These are phyloP conservation scores for Tigriopus californicus DNA, from an alignment of 2,888 invertebrate genomes.

Conservation along the genomic window DNA sequence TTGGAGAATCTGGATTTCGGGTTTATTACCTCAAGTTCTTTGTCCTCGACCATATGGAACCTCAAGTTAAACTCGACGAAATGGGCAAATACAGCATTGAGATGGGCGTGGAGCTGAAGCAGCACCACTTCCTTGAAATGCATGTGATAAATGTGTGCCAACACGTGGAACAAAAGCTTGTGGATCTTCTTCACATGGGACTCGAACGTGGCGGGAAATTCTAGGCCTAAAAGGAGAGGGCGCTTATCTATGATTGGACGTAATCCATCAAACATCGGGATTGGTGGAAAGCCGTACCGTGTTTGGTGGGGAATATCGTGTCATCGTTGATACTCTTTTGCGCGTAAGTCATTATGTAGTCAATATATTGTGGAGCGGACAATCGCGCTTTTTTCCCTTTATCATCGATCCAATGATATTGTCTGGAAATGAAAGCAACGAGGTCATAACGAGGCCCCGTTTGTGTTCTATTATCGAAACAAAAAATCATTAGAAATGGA, in stretches of 20 bases:
- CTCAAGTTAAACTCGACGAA: constrained; percentile 65
- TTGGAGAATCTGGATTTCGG: no score
- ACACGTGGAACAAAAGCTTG: constrained; percentile 88
- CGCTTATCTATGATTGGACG: not conserved
- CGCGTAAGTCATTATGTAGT: constrained; percentile 95
- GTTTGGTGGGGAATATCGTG: constrained; percentile 87
- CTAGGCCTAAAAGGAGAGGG: constrained; percentile 48
- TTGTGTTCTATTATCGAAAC: no score
- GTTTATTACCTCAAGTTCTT: constrained; percentile 65
- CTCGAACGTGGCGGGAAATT: constrained; percentile 86
- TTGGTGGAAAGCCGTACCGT: constrained; percentile 5
- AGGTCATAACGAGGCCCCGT: no score
- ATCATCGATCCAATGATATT: constrained; percentile 95
- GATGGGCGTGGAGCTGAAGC: constrained; percentile 82
- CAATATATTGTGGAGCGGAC: constrained; percentile 93
- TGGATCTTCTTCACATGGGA: constrained; percentile 86
- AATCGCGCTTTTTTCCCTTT: constrained; percentile 94
- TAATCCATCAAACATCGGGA: not conserved
- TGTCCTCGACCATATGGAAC: constrained; percentile 78
- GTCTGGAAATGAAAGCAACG: constrained; percentile 37
- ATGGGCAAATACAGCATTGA: constrained; percentile 93
- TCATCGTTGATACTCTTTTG: constrained; percentile 94
- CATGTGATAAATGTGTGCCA: constrained; percentile 93
- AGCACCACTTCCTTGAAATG: constrained; percentile 90
- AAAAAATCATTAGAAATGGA: no score